Evolutionary conservation across 2,888 invertebrate species (phyloP).

Genomic region (Trichopoda pennipes): DNA sequence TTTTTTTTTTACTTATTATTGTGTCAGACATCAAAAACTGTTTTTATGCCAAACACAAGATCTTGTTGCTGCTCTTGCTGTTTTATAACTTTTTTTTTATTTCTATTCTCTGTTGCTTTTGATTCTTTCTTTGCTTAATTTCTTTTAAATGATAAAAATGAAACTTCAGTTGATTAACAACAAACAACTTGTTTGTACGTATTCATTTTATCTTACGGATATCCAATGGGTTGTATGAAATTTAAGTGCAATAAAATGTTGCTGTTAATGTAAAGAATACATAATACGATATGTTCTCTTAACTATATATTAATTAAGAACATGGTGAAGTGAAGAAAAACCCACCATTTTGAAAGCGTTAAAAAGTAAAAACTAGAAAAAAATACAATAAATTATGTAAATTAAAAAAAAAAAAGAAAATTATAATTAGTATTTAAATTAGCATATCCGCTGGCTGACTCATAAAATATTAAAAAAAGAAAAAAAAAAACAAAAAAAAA

Average conservation of each 20-base stretch:
- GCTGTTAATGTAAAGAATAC: constrained; percentile 6
- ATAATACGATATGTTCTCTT: constrained; percentile 22
- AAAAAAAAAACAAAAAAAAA: neutral
- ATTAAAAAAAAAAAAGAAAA: neutral
- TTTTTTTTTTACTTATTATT: constrained; percentile 28
- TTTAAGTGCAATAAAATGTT: constrained; percentile 28
- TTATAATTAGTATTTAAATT: constrained; percentile 8
- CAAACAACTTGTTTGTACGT: constrained; percentile 54
- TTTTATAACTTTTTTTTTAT: constrained; percentile 39
- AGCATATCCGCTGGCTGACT: constrained; percentile 42
- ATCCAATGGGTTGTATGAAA: constrained; percentile 21
- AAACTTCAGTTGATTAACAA: constrained; percentile 60
- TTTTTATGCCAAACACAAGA: constrained; percentile 53
- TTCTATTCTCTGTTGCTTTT: constrained; percentile 49
- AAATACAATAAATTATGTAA: constrained; percentile 10
- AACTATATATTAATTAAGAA: constrained; percentile 46
- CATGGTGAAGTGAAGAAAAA: constrained; percentile 9
- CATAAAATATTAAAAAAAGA: constrained; percentile 11
- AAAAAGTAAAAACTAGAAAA: constrained; percentile 8
- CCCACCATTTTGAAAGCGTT: constrained; percentile 17
- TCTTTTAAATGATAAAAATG: constrained; percentile 58
- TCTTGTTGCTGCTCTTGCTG: constrained; percentile 55
- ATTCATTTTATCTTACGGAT: constrained; percentile 46
- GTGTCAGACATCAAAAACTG: constrained; percentile 44
- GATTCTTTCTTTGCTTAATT: constrained; percentile 56